phyloP scores from a whole-genome alignment of 2,797 vertebrate species.

The Siniperca obscura region DNA sequence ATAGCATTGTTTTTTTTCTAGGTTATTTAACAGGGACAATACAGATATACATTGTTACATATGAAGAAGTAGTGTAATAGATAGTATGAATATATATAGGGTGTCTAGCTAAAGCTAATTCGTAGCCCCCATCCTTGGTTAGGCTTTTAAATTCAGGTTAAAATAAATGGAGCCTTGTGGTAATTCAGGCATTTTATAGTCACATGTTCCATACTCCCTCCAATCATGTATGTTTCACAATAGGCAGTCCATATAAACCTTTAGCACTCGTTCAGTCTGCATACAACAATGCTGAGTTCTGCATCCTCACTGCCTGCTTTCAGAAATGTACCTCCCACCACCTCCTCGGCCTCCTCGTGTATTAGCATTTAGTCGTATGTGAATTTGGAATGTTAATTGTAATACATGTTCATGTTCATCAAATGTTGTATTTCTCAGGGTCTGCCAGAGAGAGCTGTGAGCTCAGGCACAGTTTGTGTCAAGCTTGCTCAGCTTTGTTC shows the following conservation, averaged over 20 bases:
- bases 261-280: background rate
- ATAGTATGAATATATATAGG: background rate
- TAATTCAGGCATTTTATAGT: background rate
- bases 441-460: background rate
- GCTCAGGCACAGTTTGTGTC: constrained; percentile 4
- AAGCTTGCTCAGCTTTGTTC: background rate
- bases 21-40: background rate
- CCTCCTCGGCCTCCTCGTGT: background rate
- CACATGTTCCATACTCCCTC: background rate
- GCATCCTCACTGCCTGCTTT: background rate
- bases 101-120: too few species aligned
- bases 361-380: background rate
- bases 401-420: background rate
- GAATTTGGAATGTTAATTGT: background rate
- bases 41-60: background rate
- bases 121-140: background rate
- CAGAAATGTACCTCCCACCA: background rate
- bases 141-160: background rate
- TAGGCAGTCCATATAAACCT: background rate
- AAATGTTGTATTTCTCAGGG: background rate
- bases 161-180: background rate
- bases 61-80: background rate
- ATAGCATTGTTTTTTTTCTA: background rate
- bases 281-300: background rate
- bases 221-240: background rate